These are phyloP conservation scores for Knipowitschia caucasica DNA, from an alignment of 2,797 vertebrate genomes.

Conservation along the genomic window DNA sequence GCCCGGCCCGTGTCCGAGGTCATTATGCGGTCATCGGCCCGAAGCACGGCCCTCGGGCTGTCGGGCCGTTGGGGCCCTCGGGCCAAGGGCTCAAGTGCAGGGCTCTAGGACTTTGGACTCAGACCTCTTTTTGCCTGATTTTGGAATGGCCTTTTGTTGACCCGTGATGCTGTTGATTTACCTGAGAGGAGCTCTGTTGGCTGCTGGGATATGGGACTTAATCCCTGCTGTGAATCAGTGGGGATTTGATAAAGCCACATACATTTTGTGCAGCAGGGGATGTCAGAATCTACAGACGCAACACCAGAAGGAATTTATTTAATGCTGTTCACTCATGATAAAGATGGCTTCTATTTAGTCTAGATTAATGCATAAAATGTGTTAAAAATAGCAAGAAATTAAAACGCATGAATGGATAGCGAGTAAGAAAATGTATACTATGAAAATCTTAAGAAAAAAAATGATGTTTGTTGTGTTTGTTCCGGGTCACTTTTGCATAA, in stretches of 20 bases:
- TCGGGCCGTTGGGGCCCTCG: too few relatives aligned
- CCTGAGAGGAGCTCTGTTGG: slow-evolving; percentile 20
- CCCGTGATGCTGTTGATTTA: slow-evolving; percentile 29
- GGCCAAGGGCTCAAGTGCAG: background rate
- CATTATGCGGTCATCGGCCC: too few relatives aligned
- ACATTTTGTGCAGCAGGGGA: background rate
- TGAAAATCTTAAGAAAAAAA: too few relatives aligned
- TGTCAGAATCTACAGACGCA: slow-evolving; percentile 5
- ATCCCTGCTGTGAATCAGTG: slow-evolving; percentile 15
- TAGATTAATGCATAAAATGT: too few relatives aligned
- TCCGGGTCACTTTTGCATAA: too few relatives aligned
- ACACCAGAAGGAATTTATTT: background rate
- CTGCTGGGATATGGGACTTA: slow-evolving; percentile 16
- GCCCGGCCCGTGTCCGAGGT: too few relatives aligned
- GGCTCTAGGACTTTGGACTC: background rate
- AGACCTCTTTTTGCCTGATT: slow-evolving; percentile 16
- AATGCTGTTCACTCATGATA: background rate
- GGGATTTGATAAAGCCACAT: slow-evolving; percentile 27
- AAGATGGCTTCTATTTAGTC: too few relatives aligned
- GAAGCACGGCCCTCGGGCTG: too few relatives aligned
- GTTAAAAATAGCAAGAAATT: too few relatives aligned
- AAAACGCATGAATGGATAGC: too few relatives aligned
- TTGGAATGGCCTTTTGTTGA: slow-evolving; percentile 15
- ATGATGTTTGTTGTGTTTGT: too few relatives aligned
- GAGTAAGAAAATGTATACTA: too few relatives aligned